Percentiles rank a stretch among this genome's conserved stretches.
Conservation (phyloP, 2,797 vertebrate genomes). For the Schizopygopsis pylzovi region DNA sequence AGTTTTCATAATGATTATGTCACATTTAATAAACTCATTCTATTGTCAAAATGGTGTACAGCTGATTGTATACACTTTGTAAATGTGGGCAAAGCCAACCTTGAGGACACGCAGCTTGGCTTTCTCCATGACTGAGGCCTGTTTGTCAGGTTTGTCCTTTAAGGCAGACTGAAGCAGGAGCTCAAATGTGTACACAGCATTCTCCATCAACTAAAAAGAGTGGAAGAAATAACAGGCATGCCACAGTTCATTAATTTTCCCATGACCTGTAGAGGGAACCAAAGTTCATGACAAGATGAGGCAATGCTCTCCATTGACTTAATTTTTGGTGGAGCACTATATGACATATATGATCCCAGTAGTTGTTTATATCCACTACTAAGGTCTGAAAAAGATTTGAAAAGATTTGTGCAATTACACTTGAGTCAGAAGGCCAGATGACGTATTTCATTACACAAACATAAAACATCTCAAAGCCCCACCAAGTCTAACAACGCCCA, state of each 20-base stretch:
- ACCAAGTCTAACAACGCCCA: background rate
- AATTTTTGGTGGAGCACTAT: constrained; percentile 3
- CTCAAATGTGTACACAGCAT: constrained; percentile 82
- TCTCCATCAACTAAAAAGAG: constrained; percentile 80
- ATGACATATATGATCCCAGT: background rate
- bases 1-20: background rate
- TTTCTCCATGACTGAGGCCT: constrained; percentile 79
- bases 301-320: background rate
- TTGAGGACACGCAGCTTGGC: constrained; percentile 86
- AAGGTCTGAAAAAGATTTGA: background rate
- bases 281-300: background rate
- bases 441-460: background rate
- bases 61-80: background rate
- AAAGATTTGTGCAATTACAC: background rate
- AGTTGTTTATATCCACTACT: constrained; percentile 8
- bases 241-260: background rate
- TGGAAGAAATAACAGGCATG: background rate
- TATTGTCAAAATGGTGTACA: background rate
- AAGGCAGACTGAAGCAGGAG: constrained; percentile 74
- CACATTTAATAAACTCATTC: background rate
- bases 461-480: constrained; percentile 1
- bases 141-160: constrained; percentile 72
- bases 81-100: constrained; percentile 67
- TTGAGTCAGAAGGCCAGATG: background rate
- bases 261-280: constrained; percentile 7